phyloP scores from a whole-genome alignment of 2,888 invertebrate genomes.

The Pollenia amentaria region DNA sequence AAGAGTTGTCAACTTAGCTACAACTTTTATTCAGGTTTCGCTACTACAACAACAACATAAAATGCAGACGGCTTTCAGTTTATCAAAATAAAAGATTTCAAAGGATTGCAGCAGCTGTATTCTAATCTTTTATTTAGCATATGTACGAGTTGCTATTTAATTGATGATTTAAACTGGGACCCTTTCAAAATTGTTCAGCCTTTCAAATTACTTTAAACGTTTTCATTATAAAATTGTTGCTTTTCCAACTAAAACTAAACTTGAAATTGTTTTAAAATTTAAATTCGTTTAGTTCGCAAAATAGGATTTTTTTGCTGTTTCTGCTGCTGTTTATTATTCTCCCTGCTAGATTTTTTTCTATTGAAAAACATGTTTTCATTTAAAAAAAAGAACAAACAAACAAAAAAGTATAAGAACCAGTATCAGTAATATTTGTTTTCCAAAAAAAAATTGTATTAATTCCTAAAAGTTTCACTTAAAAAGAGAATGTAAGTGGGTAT shows the following conservation, averaged over 20 bases:
- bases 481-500: background rate
- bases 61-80: too few relatives aligned
- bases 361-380: slow-evolving; percentile 63
- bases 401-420: slow-evolving; percentile 23
- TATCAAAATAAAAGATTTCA: too few relatives aligned
- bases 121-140: too few relatives aligned
- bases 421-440: background rate
- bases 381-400: slow-evolving; percentile 12
- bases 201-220: too few relatives aligned
- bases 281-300: background rate
- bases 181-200: too few relatives aligned
- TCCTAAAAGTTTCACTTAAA: slow-evolving; percentile 37
- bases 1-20: too few relatives aligned
- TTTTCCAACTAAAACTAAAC: slow-evolving; percentile 17
- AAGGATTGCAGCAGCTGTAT: too few relatives aligned
- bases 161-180: too few relatives aligned
- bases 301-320: slow-evolving; percentile 1
- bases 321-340: slow-evolving; percentile 44
- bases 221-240: background rate
- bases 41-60: too few relatives aligned
- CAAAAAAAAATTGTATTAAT: slow-evolving; percentile 4
- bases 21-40: too few relatives aligned
- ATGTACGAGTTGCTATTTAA: too few relatives aligned
- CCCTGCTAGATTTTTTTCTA: slow-evolving; percentile 57
- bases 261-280: background rate